Evolutionary conservation across 2,888 invertebrate genomes (phyloP).

Genomic region (Entomobrya multifasciata): DNA sequence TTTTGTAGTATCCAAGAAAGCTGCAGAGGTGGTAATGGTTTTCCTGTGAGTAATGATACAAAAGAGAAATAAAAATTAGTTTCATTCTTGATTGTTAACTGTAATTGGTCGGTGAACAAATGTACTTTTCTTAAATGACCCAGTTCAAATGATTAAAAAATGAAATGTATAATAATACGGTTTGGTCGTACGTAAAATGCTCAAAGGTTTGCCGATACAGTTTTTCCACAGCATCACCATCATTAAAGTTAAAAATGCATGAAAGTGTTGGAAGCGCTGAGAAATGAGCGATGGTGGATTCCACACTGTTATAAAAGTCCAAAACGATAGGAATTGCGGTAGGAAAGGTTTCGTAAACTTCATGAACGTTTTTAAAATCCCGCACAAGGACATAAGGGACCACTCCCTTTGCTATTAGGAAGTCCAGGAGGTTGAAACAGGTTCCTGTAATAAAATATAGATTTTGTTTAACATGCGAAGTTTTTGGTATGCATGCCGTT

Average conservation of each 20-base stretch:
- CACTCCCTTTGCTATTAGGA: neutral
- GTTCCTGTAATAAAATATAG: too few species aligned
- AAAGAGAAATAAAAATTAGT: too few species aligned
- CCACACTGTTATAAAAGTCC: neutral
- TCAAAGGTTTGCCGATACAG: conserved; percentile 36
- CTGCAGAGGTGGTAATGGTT: conserved; percentile 2
- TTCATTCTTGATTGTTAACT: too few species aligned
- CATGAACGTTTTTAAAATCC: conserved; percentile 45
- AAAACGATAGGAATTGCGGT: conserved; percentile 27
- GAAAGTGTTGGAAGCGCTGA: conserved; percentile 17
- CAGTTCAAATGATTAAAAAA: neutral
- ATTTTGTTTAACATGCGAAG: too few species aligned
- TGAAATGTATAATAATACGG: neutral
- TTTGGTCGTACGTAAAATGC: conserved; percentile 13
- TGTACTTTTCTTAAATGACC: too few species aligned
- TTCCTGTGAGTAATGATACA: too few species aligned
- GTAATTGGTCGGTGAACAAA: too few species aligned
- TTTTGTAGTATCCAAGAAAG: neutral
- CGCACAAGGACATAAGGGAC: conserved; percentile 33
- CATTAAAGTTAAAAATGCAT: conserved; percentile 57
- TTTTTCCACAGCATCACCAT: conserved; percentile 47
- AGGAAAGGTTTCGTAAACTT: conserved; percentile 30
- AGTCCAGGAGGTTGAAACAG: conserved; percentile 41
- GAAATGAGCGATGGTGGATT: conserved; percentile 29
- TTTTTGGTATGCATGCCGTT: too few species aligned